Conservation (phyloP, 2,113 vertebrate genomes). For the Vidua macroura region DNA sequence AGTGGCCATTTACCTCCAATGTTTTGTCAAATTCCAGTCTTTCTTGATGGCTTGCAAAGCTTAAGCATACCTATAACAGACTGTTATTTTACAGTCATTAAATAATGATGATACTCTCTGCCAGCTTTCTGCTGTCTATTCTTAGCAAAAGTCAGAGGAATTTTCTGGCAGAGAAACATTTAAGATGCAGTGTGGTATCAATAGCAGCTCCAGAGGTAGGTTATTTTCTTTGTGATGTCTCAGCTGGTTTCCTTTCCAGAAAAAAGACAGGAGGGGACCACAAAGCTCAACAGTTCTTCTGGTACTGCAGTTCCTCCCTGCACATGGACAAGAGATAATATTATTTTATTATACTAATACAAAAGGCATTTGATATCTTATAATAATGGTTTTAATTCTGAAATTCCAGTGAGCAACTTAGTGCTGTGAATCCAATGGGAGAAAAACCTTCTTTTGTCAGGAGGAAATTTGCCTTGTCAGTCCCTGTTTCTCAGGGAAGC, state of each 20-base stretch:
- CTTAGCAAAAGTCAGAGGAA: constrained; percentile 19
- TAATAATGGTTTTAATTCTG: neutral
- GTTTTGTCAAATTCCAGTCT: neutral
- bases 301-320: neutral
- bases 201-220: neutral
- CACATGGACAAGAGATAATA: neutral
- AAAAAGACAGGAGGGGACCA: neutral
- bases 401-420: neutral
- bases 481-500: neutral
- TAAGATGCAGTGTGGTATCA: neutral
- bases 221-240: constrained; percentile 16
- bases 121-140: constrained; percentile 8
- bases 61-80: neutral
- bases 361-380: neutral
- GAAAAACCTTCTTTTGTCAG: neutral
- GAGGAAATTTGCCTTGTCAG: neutral
- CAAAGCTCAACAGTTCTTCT: neutral
- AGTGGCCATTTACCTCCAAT: neutral
- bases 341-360: neutral
- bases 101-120: constrained; percentile 39
- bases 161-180: constrained; percentile 36
- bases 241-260: constrained; percentile 9
- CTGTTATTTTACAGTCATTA: constrained; percentile 30
- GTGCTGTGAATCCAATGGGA: neutral
- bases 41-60: neutral